Base-by-base conservation (phyloP, 1,140 invertebrate species). In the Zaprionus davidi region DNA sequence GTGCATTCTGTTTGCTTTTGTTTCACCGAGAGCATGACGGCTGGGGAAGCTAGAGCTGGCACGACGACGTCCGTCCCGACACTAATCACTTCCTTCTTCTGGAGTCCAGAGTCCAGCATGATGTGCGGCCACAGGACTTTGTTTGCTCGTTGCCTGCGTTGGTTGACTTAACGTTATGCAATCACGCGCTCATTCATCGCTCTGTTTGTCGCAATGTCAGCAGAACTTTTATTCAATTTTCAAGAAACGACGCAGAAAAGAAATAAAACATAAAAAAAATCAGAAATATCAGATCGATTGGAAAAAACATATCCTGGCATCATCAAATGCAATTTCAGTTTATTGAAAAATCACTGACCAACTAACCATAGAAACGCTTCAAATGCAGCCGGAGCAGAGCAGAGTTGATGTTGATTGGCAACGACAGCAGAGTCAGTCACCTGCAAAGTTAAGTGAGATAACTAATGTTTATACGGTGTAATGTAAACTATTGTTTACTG, bases 151-250 rank as follows among this genome's bases (percentile, higher is more conserved):
- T 24, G 46, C 46, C 41, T 46, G 41, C 41, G n/a, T 46, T 5
- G 36, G 15, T 46, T 51, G 46, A 51, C 20, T 51, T 12, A 13
- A 24, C 46, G 46, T 51, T 13, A 51, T 84, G 76, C 78, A 88
- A 88, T 88, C 85, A 88, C 72, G 75, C 79, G 81, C 84, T 90
- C 78, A 88, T 88, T 88, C 84, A 88, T 79, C 81, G 68, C 56
- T 31, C 70, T 70, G 85, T 90, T 88, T 88, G 84, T 88, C 84
- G 84, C 86, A 84, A 88, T 88, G 85, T 81, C 81, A 85, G 65
- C 85, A 81, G 87, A 73, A 90, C 75, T 90, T 88, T 88, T 84
- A 88, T 88, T 88, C 81, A 88, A 90, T 90, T 88, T 88, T 88
- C 84, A 74, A 90, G 81, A 88, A 88, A 85, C 74, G 85, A 73